Percentiles rank a stretch among this genome's conserved stretches.
Evolutionary conservation across 2,797 vertebrate genomes (phyloP).

Genomic region (Rhinophrynus dorsalis): DNA sequence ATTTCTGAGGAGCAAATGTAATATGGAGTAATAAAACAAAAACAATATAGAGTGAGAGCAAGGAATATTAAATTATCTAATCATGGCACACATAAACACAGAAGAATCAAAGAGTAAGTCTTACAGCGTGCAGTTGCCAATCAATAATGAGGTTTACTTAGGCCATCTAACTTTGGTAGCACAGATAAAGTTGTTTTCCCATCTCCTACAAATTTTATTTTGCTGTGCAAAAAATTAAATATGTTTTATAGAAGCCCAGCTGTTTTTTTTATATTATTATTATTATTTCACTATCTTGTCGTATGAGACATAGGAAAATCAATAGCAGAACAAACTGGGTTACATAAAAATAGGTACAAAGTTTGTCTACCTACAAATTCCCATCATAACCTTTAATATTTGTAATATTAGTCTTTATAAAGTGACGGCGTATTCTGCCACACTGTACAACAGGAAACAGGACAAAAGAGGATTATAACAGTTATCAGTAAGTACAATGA

Average conservation of each 20-base stretch:
- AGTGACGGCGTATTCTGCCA: too few species aligned
- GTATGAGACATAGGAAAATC: conserved; percentile 30
- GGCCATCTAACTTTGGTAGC: conserved; percentile 30
- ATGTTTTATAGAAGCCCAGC: conserved; percentile 15
- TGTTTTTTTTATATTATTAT: conserved; percentile 14
- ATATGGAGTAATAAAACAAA: conserved; percentile 67
- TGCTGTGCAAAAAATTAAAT: conserved; percentile 18
- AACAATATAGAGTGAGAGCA: conserved; percentile 59
- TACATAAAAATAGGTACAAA: conserved; percentile 9
- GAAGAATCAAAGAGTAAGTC: conserved; percentile 36
- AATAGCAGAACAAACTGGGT: conserved; percentile 10
- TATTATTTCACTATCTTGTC: conserved; percentile 34
- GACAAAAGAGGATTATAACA: too few species aligned
- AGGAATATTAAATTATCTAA: conserved; percentile 64
- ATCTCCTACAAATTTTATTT: conserved; percentile 39
- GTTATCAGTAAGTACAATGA: too few species aligned
- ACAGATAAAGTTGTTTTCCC: conserved; percentile 41
- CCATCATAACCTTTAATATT: too few species aligned
- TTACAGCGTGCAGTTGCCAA: conserved; percentile 33
- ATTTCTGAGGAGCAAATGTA: conserved; percentile 56
- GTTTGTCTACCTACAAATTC: not conserved
- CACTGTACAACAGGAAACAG: too few species aligned
- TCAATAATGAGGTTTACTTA: conserved; percentile 42
- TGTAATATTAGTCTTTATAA: too few species aligned
- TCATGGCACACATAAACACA: conserved; percentile 55